Evolutionary conservation across 2,113 vertebrate genomes (phyloP).

Genomic region (Narcine bancroftii): DNA sequence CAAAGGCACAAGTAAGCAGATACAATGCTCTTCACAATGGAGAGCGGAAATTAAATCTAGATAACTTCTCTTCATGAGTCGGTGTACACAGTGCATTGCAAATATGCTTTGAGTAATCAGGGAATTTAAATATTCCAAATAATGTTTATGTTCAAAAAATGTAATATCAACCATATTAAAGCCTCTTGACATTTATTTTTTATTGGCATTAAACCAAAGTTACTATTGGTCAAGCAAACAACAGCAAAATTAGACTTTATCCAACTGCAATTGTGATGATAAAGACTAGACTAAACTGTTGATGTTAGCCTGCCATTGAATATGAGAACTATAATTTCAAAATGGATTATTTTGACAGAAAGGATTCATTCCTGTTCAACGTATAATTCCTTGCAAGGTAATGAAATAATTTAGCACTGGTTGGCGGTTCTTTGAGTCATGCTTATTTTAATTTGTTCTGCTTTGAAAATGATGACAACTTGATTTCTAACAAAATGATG

Average conservation of each 20-base stretch:
- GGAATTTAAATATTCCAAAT: background rate
- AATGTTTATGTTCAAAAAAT: background rate
- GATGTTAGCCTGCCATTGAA: background rate
- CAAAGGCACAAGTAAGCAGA: background rate
- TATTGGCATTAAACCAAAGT: background rate
- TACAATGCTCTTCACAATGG: background rate
- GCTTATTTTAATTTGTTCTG: slow-evolving; percentile 11
- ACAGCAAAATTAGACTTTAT: background rate
- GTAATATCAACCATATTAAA: background rate
- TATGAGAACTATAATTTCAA: slow-evolving; percentile 12
- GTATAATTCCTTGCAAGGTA: background rate
- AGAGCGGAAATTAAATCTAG: background rate
- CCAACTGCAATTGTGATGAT: too few species aligned
- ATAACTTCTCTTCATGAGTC: background rate
- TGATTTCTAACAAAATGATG: background rate
- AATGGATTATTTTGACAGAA: slow-evolving; percentile 25
- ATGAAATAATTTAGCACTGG: background rate
- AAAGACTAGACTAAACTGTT: slow-evolving; percentile 5
- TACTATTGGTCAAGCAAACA: background rate
- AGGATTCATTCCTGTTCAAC: background rate
- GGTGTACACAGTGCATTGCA: background rate
- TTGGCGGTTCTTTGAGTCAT: background rate
- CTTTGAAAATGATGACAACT: background rate
- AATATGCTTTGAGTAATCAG: background rate
- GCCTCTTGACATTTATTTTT: background rate